Base-by-base conservation (phyloP, 2,888 invertebrate species). In the Sussaba pulchella region DNA sequence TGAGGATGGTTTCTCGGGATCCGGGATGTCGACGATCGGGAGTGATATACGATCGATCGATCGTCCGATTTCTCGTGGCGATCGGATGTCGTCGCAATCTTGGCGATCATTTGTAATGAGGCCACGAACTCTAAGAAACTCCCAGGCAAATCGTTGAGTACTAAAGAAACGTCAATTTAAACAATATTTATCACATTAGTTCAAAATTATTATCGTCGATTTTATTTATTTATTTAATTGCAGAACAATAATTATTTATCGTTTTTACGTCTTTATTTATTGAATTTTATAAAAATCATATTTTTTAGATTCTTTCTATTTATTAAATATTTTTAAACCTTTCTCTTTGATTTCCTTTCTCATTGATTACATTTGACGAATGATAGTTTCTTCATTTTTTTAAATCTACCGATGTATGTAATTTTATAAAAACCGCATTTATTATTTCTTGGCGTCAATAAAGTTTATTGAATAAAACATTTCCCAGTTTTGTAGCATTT, bases 1-100 rank as follows among this genome's bases (percentile, higher is more conserved):
- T 10, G 12, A 10, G 36, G 5, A 8, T 36, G 45, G 61, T 73
- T 72, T 69, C 52, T 39, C 19, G 69, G 54, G 77, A 77, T 71
- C 63, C 26, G 43, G 61, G 50, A 69, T 36, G 50, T 43, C 17
- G 69, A 69, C 47, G 74, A 74, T 64, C 66, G 17, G 57, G 74
- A 54, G 59, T 75, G 75, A 41, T 67, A 66, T 71, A 76, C 54
- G 71, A 80, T 76, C 71, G 76, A 59, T 12, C n/a, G 10, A 57
- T 24, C 24, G 67, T 17, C 54, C 26, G 36, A 54, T 69, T 36
- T 39, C 74, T 71, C 24, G 24, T 19, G 64, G 64, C 50, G 50
- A 70, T 66, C 57, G 36, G 17, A 31, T 12, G 57, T 31, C 61
- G 19, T 14, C 36, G 36, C 43, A 36, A 61, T 61, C 41, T 61